phyloP scores from a whole-genome alignment of 1,140 invertebrate species.

The Papilio machaon region DNA sequence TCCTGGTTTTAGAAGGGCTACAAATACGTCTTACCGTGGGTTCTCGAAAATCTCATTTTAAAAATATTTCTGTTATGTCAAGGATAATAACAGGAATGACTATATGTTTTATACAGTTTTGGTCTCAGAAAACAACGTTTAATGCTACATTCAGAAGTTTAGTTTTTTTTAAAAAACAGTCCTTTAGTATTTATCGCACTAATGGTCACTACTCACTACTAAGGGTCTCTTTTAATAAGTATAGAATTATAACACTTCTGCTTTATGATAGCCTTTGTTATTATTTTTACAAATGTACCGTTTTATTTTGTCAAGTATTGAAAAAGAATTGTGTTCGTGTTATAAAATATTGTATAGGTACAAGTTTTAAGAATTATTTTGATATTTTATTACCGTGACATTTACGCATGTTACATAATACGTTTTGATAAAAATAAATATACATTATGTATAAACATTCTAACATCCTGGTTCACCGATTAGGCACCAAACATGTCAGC shows the following conservation, averaged over 20 bases:
- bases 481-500: not conserved
- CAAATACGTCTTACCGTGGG: not conserved
- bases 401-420: slow-evolving; percentile 8
- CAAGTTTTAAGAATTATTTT: slow-evolving; percentile 5
- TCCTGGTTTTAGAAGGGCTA: slow-evolving; percentile 1
- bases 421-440: not conserved
- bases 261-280: not conserved
- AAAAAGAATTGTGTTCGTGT: not conserved
- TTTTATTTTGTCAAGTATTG: not conserved
- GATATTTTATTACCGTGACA: not conserved
- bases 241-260: not conserved
- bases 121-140: too few relatives aligned
- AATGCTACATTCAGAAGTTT: not conserved
- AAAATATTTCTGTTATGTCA: too few relatives aligned
- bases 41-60: too few relatives aligned
- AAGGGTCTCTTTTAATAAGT: too few relatives aligned
- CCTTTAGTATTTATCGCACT: too few relatives aligned
- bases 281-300: not conserved
- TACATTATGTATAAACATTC: not conserved
- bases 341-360: not conserved
- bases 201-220: too few relatives aligned
- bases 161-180: too few relatives aligned
- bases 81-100: too few relatives aligned
- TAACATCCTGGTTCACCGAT: slow-evolving; percentile 6
- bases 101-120: too few relatives aligned